phyloP scores from a whole-genome alignment of 2,797 vertebrate species.

The Rhynchotus rufescens region DNA sequence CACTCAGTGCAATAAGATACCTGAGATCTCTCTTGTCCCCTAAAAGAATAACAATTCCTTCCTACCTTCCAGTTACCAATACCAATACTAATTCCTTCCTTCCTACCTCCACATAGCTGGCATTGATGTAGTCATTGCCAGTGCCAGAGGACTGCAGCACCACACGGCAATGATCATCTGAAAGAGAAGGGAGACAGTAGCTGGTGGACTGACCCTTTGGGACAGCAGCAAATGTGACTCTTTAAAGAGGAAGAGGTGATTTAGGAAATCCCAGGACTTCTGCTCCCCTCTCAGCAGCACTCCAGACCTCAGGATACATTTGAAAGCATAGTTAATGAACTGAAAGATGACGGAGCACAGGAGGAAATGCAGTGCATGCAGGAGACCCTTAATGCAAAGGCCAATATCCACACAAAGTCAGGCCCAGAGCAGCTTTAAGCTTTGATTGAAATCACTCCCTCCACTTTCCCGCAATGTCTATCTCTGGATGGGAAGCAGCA shows the following conservation, averaged over 20 bases:
- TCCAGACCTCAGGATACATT: not conserved
- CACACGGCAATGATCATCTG: slow-evolving; percentile 70
- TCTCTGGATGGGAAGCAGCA: not conserved
- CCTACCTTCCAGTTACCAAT: too few species aligned
- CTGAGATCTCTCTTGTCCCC: not conserved
- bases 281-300: not conserved
- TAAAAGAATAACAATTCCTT: not conserved
- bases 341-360: not conserved
- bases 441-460: not conserved
- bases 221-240: not conserved
- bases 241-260: not conserved
- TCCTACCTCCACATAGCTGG: slow-evolving; percentile 68
- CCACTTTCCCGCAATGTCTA: not conserved
- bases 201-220: not conserved
- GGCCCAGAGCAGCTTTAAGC: not conserved
- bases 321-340: not conserved
- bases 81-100: too few species aligned
- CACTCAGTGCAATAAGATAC: not conserved
- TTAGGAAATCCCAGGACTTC: not conserved
- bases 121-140: slow-evolving; percentile 60
- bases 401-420: not conserved
- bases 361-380: fast-evolving
- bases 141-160: slow-evolving; percentile 22
- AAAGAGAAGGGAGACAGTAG: not conserved
- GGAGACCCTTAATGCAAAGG: not conserved